Evolutionary conservation across 1,140 invertebrate genomes (phyloP), one percentile per base, ranked within the genome.

Genomic region (Neuroterus valhalla): DNA sequence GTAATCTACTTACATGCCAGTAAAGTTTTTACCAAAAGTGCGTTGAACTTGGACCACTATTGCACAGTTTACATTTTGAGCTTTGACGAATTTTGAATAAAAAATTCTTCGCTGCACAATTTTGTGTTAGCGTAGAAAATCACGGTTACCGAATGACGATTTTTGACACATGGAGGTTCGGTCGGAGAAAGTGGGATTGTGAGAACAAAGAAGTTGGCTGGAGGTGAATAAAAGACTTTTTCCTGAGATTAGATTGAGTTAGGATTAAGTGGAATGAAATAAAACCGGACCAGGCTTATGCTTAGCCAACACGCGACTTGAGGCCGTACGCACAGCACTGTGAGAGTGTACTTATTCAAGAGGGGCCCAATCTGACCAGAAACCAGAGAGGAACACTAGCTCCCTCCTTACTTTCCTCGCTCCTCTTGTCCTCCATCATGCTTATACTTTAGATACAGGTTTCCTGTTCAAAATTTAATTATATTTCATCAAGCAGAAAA

Each of bases 291-390:
- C 3, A 68, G 43, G 14, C 3, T 38, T 44, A 21, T 21, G 66
- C n/a, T 23, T 44, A 45, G 38, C 43, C 21, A 68, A 68, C 19
- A 68, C 55, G 62, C 42, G 71, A 62, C 50, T 66, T 43, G 43
- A 71, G 69, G 26, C 38, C 31, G 70, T 74, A 67, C 43, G 70
- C 68, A 71, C 43, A 26, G 67, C 55, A 70, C 23, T 73, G 68
- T 52, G 23, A 26, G 48, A 55, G 6, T 12, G 23, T 23, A 31
- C 52, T 21, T 15, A 62, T 38, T 38, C 31, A 62, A 26, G n/a
- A 62, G 5, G 55, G 55, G 23, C 55, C 55, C 55, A 62, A 62
- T 62, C 55, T 26, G 21, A 55, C 52, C 55, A 26, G 55, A 62
- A 38, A 12, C 23, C 52, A 55, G 11, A 55, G 11, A 15, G 17